Evolutionary conservation across 2,797 vertebrate genomes (phyloP).

Genomic region (Tarsius wallacei): DNA sequence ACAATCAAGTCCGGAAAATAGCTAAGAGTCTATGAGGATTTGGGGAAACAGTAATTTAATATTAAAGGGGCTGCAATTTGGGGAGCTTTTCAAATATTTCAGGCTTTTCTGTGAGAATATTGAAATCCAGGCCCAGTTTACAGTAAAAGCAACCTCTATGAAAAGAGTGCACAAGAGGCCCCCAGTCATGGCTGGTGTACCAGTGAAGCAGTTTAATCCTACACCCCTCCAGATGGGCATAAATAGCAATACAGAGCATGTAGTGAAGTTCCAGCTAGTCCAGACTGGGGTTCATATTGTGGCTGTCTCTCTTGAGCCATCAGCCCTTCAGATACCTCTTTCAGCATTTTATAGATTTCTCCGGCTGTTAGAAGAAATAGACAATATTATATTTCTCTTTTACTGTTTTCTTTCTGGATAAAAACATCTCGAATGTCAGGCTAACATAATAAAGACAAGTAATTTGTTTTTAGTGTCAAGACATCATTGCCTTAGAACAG

Average conservation of each 20-base stretch:
- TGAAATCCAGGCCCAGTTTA: slow-evolving; percentile 5
- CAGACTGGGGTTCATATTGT: background rate
- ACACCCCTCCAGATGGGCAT: background rate
- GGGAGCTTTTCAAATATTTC: background rate
- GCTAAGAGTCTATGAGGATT: background rate
- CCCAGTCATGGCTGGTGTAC: background rate
- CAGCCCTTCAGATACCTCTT: background rate
- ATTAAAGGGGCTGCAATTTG: slow-evolving; percentile 3
- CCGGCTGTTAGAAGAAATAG: background rate
- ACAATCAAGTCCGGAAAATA: background rate
- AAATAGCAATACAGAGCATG: background rate
- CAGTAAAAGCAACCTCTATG: background rate
- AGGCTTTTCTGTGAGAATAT: slow-evolving; percentile 1
- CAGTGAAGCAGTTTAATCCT: background rate
- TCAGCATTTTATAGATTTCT: slow-evolving; percentile 12
- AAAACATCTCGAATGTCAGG: background rate
- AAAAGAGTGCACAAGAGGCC: background rate
- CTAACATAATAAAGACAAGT: slow-evolving; percentile 9
- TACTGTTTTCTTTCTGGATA: slow-evolving; percentile 8
- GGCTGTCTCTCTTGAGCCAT: background rate
- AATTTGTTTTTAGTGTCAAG: background rate
- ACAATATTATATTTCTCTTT: background rate
- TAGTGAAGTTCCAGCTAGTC: background rate
- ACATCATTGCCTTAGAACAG: background rate
- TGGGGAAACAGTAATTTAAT: background rate